A percentile compares a stretch with the other conserved stretches of the same genome.
Evolutionary conservation across 2,113 vertebrate genomes (phyloP).

Genomic region (Caranx melampygus): DNA sequence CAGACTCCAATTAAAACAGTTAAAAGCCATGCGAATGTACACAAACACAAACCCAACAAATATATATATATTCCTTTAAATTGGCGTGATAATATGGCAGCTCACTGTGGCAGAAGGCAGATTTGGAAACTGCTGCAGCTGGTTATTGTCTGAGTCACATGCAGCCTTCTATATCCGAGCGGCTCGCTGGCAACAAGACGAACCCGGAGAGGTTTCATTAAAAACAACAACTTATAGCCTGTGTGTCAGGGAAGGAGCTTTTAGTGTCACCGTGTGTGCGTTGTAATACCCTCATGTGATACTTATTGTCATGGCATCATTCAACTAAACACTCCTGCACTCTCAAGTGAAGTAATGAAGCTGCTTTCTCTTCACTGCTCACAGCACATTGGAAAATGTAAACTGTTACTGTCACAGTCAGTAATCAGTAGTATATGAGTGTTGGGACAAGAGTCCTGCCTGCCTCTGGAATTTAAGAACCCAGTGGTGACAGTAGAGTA

Average conservation of each 20-base stretch:
- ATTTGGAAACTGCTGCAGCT: constrained; percentile 24
- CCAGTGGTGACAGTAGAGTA: neutral
- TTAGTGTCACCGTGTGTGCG: constrained; percentile 46
- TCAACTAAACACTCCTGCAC: constrained; percentile 33
- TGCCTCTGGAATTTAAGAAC: constrained; percentile 2
- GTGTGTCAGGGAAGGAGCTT: constrained; percentile 36
- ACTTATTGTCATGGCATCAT: constrained; percentile 46
- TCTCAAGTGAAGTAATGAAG: constrained; percentile 20
- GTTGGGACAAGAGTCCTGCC: constrained; percentile 1
- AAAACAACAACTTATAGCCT: constrained; percentile 48
- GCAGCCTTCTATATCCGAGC: constrained; percentile 40
- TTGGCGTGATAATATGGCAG: constrained; percentile 3
- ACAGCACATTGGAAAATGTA: constrained; percentile 27
- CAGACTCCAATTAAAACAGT: constrained; percentile 12
- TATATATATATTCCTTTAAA: constrained; percentile 8
- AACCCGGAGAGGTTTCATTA: constrained; percentile 56
- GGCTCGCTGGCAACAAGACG: constrained; percentile 54
- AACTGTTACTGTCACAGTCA: constrained; percentile 32
- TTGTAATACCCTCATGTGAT: constrained; percentile 49
- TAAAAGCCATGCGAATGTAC: constrained; percentile 19
- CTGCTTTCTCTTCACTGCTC: constrained; percentile 38
- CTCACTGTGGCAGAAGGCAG: constrained; percentile 3
- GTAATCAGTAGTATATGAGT: constrained; percentile 42
- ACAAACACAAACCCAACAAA: neutral
- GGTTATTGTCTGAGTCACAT: constrained; percentile 44